Evolutionary conservation across 2,888 invertebrate genomes (phyloP), one percentile per base, ranked within the genome.

Genomic region (Dromius quadrimaculatus): DNA sequence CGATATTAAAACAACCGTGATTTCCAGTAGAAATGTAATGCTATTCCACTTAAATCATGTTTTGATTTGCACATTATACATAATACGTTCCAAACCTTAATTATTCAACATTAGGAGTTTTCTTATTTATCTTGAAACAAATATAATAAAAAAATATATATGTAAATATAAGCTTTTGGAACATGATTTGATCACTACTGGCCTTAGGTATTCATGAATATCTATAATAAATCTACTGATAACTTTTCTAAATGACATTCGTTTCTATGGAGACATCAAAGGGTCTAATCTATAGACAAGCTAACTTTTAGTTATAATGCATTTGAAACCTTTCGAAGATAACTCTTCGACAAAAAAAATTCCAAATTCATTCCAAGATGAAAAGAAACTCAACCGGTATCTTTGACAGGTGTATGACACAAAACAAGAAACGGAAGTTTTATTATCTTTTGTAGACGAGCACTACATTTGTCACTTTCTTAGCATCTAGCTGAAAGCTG

Each of bases 371-470:
- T 41, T 41, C 11, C 11, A 13, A 54, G 28, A 54, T 54, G 28
- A 54, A 54, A 22, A 23, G 28, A 15, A 11, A 28, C 9, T 19
- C 23, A 13, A 28, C 28, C 50, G 50, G 28, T 54, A 54, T 54
- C 50, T 54, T 15, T 28, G 50, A 54, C 50, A 54, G 50, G 50
- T 28, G 50, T 54, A 54, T 54, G 50, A 54, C 50, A 54, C 50
- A 54, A 15, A 54, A 28, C 50, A 54, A 54, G 50, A 54, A 54
- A 54, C 50, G 50, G 50, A 54, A 54, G 50, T 28, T 54, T 47
- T 54, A 54, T 8, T 54, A 54, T 54, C 50, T 54, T 13, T 23
- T 28, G 50, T 54, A 15, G 50, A 54, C 3, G 28, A 4, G 28
- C 23, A 28, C 50, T 41, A 41, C 41, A 41, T 15, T 41, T 15